A percentile compares a stretch with the other conserved stretches of the same genome.
Conservation (phyloP, 2,113 vertebrate genomes). For the Brevimyrus niger region DNA sequence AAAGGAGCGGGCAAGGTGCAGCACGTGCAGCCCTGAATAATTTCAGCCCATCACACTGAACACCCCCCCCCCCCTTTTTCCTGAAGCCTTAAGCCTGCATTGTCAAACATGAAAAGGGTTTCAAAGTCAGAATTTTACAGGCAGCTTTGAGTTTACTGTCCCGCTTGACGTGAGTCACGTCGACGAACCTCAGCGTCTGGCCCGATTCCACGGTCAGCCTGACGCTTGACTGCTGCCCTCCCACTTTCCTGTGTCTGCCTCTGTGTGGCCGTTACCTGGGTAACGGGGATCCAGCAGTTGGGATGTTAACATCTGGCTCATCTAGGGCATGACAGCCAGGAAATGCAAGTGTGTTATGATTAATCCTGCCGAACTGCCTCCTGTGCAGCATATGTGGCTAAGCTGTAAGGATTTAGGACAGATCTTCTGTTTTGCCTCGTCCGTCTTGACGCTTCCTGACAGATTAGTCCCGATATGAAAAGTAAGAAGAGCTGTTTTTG, state of each 20-base stretch:
- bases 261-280: not conserved
- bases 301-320: not conserved
- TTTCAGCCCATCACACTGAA: not conserved
- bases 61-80: not conserved
- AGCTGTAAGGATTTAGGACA: not conserved
- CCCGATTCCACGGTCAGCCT: not conserved
- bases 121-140: not conserved
- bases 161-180: not conserved
- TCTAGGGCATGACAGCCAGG: not conserved
- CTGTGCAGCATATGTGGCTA: not conserved
- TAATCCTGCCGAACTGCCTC: not conserved
- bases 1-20: not conserved
- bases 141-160: not conserved
- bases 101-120: not conserved
- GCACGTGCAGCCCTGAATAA: not conserved
- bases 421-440: not conserved
- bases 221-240: not conserved
- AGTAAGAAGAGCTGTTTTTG: not conserved
- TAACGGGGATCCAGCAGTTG: not conserved
- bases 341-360: not conserved
- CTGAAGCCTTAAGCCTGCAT: not conserved
- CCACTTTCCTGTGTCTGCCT: not conserved
- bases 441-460: not conserved
- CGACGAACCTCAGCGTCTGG: not conserved
- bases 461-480: not conserved